Percentiles rank a stretch among this genome's conserved stretches.
These are phyloP conservation scores for Smittia aterrima DNA, from an alignment of 2,888 invertebrate genomes.

Conservation along the genomic window DNA sequence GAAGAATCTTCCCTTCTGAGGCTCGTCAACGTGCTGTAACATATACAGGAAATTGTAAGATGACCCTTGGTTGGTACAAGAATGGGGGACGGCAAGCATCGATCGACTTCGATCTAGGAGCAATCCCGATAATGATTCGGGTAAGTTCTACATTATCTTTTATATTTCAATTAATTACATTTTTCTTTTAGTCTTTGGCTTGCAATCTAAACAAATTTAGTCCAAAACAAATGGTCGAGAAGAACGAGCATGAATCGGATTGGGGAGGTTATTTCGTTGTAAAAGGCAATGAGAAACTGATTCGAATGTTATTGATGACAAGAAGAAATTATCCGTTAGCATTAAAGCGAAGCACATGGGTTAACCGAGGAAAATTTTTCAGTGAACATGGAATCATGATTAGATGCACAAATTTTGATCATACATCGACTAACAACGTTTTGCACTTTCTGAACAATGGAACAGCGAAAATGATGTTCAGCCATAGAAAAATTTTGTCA, in stretches of 20 bases:
- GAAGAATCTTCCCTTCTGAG: conserved; percentile 72
- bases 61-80: conserved; percentile 66
- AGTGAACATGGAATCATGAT: conserved; percentile 85
- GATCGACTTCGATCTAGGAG: conserved; percentile 75
- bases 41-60: conserved; percentile 76
- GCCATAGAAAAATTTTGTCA: conserved; percentile 74
- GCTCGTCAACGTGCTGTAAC: conserved; percentile 80
- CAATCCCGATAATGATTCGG: conserved; percentile 90
- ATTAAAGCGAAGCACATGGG: conserved; percentile 78
- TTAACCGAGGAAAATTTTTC: conserved; percentile 76
- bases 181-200: conserved; percentile 68
- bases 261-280: conserved; percentile 97
- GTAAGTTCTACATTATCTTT: conserved; percentile 56
- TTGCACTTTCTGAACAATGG: conserved; percentile 93
- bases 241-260: conserved; percentile 90
- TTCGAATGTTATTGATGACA: conserved; percentile 78
- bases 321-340: conserved; percentile 84
- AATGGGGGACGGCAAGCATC: conserved; percentile 62
- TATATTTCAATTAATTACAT: no score
- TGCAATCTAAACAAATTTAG: conserved; percentile 77
- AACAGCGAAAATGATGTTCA: conserved; percentile 80
- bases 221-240: conserved; percentile 72
- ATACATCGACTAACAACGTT: conserved; percentile 79
- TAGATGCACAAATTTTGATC: conserved; percentile 78
- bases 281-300: conserved; percentile 88